phyloP scores from a whole-genome alignment of 2,113 vertebrate species.

The Neomonachus schauinslandi region DNA sequence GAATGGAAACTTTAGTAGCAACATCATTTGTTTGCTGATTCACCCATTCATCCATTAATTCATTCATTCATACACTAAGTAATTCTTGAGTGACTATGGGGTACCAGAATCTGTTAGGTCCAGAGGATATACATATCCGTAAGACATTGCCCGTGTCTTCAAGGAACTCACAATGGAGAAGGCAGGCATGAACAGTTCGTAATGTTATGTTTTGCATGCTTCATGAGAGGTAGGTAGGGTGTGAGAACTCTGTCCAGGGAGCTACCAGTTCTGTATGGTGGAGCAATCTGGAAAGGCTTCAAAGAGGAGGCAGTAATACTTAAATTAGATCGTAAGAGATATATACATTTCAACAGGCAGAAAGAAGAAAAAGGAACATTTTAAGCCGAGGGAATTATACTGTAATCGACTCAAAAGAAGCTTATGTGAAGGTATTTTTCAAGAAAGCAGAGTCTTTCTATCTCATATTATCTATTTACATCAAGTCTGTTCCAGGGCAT shows the following conservation, averaged over 20 bases:
- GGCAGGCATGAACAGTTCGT: background rate
- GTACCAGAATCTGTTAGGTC: background rate
- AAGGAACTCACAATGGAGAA: background rate
- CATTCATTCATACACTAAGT: background rate
- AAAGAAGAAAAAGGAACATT: background rate
- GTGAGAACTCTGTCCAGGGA: background rate
- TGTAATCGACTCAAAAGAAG: background rate
- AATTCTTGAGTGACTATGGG: background rate
- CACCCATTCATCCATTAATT: background rate
- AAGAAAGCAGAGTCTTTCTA: background rate
- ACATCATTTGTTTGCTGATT: background rate
- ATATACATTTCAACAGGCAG: background rate
- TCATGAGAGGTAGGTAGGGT: accelerated
- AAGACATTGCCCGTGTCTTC: background rate
- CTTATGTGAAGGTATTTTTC: background rate
- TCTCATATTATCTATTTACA: background rate
- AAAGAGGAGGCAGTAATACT: background rate
- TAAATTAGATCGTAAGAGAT: background rate
- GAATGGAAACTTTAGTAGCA: background rate
- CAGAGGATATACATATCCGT: background rate
- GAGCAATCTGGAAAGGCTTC: background rate
- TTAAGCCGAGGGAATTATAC: background rate
- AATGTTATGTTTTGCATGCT: background rate
- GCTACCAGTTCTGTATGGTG: background rate
- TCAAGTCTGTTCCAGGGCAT: background rate